Evolutionary conservation across 2,797 vertebrate species (phyloP), one percentile per base, ranked within the genome.

Genomic region (Helostoma temminkii): DNA sequence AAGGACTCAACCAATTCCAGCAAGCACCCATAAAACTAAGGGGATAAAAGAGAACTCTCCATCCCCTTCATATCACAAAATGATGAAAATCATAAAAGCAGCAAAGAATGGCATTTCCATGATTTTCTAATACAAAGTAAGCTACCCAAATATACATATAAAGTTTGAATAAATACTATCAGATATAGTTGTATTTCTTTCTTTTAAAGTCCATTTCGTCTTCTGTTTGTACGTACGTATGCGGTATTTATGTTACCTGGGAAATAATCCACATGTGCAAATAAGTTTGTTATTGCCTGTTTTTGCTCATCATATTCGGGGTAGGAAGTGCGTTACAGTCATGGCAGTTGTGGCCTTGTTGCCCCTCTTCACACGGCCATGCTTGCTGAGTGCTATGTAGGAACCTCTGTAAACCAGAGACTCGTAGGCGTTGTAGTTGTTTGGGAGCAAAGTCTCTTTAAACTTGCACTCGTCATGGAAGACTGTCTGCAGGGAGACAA

Each of bases 381-480:
- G 93, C 89, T 98, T 98, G 95, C 96, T 98, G 87, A 99, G 95
- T 1, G 96, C 98, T 2, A 98, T 94, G 92, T 96, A 99, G 83
- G 92, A 94, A n/a, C 96, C 95, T 36, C 72, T 85, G 90, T 98
- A 93, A 37, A 82, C 64, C 54, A 93, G 92, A 24, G 96, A 98
- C 91, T 99, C 96, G 0, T 98, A 98, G 10, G 97, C 95, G 0
- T 99, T 99, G 93, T 98, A 98, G 89, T 98, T 97, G 88, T 99
- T 99, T n/a, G 96, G 91, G 84, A 99, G 94, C 87, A 98, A 81
- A 18, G 90, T 96, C 93, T 99, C 97, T 87, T 93, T 95, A 92
- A 99, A 99, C 90, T 96, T 97, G 93, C 97, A 99, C 83, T 98
- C 96, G 2, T 97, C 96, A 30, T 94, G 96, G 93, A 99, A 99